phyloP scores from a whole-genome alignment of 1,140 invertebrate genomes.

The Drosophila mojavensis region DNA sequence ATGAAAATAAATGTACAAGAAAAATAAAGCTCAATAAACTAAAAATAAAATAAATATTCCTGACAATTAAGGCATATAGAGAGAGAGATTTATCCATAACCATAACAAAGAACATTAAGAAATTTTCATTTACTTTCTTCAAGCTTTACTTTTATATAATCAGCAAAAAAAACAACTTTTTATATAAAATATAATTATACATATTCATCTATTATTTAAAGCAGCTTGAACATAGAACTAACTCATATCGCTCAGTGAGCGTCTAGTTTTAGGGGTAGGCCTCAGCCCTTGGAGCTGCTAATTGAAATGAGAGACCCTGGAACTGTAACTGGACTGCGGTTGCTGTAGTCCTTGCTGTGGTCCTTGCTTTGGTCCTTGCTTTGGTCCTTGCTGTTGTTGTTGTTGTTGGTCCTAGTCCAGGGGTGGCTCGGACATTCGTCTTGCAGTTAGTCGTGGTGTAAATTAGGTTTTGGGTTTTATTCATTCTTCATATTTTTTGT shows the following conservation, averaged over 20 bases:
- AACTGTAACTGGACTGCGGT: slow-evolving; percentile 32
- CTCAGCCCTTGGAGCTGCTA: slow-evolving; percentile 40
- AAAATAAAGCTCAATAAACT: too few relatives aligned
- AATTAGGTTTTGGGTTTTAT: slow-evolving; percentile 71
- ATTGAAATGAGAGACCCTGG: slow-evolving; percentile 57
- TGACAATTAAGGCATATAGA: too few relatives aligned
- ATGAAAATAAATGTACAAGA: too few relatives aligned
- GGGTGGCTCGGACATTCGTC: slow-evolving; percentile 42
- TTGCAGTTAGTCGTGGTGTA: slow-evolving; percentile 72
- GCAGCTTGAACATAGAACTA: too few relatives aligned
- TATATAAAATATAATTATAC: too few relatives aligned
- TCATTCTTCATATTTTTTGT: slow-evolving; percentile 38
- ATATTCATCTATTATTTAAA: too few relatives aligned
- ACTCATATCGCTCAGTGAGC: slow-evolving; percentile 9
- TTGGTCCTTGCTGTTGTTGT: slow-evolving; percentile 14
- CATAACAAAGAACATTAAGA: too few relatives aligned
- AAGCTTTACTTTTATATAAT: too few relatives aligned
- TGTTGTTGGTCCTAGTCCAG: slow-evolving; percentile 6
- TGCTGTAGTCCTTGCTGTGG: slow-evolving; percentile 19
- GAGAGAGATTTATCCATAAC: too few relatives aligned
- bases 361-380: background rate
- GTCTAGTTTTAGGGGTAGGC: slow-evolving; percentile 23
- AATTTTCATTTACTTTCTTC: too few relatives aligned
- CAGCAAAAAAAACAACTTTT: background rate
- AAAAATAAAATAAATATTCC: too few relatives aligned